A percentile compares a stretch with the other conserved stretches of the same genome.
phyloP scores from a whole-genome alignment of 1,140 invertebrate species.

The Tetramorium simillimum region DNA sequence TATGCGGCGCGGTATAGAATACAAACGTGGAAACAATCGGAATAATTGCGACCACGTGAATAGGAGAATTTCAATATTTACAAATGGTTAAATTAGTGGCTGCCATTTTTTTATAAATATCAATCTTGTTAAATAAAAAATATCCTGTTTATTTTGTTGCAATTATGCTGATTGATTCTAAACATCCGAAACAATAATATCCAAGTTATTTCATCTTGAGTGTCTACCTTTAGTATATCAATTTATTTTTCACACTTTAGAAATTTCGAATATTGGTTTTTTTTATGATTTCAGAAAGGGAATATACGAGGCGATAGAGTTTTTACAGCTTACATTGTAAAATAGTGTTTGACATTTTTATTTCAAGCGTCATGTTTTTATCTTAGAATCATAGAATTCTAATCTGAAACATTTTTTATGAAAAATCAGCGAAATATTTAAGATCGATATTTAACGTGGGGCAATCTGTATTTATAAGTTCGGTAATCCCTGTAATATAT shows the following conservation, averaged over 20 bases:
- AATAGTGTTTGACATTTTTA: not conserved
- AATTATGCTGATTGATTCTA: constrained; percentile 23
- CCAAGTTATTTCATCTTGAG: not conserved
- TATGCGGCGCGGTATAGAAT: not conserved
- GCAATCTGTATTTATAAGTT: constrained; percentile 11
- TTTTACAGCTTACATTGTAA: not conserved
- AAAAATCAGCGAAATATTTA: not conserved
- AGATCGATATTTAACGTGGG: not conserved
- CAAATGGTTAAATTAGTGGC: not conserved
- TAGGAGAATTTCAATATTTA: not conserved
- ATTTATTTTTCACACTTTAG: not conserved
- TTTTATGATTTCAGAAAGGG: not conserved
- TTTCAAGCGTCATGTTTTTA: not conserved
- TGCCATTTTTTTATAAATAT: not conserved
- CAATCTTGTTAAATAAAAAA: not conserved
- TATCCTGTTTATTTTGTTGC: constrained; percentile 12
- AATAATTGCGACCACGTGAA: not conserved
- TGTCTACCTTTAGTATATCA: not conserved
- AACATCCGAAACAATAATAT: not conserved
- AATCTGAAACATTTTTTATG: not conserved
- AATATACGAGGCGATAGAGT: not conserved
- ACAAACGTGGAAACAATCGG: constrained; percentile 18
- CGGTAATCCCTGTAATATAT: constrained; percentile 22
- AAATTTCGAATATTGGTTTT: not conserved
- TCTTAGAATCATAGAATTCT: not conserved